Base-by-base conservation (phyloP, 2,888 invertebrate species). In the Sabellastarte sp. region DNA sequence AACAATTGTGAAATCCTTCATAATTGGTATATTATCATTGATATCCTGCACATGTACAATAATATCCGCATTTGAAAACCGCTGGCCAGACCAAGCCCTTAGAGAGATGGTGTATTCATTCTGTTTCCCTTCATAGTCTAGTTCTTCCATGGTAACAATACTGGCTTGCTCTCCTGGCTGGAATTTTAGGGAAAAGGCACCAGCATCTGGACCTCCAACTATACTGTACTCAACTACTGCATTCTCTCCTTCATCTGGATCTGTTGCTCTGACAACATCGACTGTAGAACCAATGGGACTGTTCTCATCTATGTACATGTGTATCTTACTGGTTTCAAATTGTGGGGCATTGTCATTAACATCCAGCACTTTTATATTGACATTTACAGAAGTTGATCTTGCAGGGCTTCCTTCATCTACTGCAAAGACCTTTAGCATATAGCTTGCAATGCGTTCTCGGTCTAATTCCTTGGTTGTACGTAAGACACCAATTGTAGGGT, bases 221-320 rank as follows among this genome's bases (percentile, higher is more conserved):
- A 99, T 94, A 10, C 93, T 92, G 83, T 98, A 99, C 76, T 93
- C 92, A 0, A 98, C 92, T 0, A 91, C 89, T 0, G 96, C 94
- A 84, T 99, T 98, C 20, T 90, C 88, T 0, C 96, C 97, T 62
- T 91, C 90, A 85, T 99, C 99, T 0, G 92, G 91, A 82, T 99
- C 99, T 0, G 89, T 90, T 0, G 98, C 98, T 74, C 91, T 87
- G 66, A 93, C 90, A 93, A 76, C 91, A 0, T 95, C 96, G 0
- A 98, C 93, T 0, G 92, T 91, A 0, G 95, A 93, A 0, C 95
- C 97, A 0, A 95, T 89, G 0, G 97, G 96, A n/a, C 94, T 94
- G 81, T 99, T 98, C 85, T 99, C 98, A 0, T 93, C 87, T 2
- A 98, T 91, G 80, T 93, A 93, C 50, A 96, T 88, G 0, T 90